These are phyloP conservation scores for Halotydeus destructor DNA, from an alignment of 1,140 invertebrate genomes.

Conservation along the genomic window DNA sequence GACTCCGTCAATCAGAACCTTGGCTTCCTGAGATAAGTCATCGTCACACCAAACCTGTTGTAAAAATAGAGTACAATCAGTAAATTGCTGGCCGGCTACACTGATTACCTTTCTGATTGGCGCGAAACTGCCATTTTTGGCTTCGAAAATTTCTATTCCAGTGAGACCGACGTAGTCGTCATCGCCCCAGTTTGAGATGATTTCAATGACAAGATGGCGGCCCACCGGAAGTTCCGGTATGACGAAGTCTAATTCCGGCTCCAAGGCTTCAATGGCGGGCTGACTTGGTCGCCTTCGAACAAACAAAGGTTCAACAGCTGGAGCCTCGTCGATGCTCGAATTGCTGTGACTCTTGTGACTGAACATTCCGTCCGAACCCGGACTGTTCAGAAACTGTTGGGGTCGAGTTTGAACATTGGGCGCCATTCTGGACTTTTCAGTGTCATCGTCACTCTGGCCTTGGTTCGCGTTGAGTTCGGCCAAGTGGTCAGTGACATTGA, in stretches of 20 bases:
- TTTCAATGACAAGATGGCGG: slow-evolving; percentile 39
- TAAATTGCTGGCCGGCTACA: background rate
- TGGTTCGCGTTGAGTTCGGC: background rate
- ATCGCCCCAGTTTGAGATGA: slow-evolving; percentile 59
- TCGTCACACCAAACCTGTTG: slow-evolving; percentile 6
- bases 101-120: slow-evolving; percentile 22
- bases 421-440: background rate
- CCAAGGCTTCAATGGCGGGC: slow-evolving; percentile 3
- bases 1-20: slow-evolving; percentile 43
- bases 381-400: background rate
- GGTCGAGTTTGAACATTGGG: background rate
- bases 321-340: too few relatives aligned
- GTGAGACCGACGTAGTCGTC: slow-evolving; percentile 54
- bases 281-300: background rate
- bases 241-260: slow-evolving; percentile 21
- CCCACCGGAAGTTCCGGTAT: slow-evolving; percentile 54
- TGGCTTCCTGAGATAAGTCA: background rate
- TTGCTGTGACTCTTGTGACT: background rate
- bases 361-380: background rate
- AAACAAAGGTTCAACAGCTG: background rate
- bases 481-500: background rate
- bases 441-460: background rate
- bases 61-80: slow-evolving; percentile 5
- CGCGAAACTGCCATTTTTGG: slow-evolving; percentile 32
- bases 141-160: slow-evolving; percentile 51